Percentiles rank a stretch among this genome's conserved stretches.
phyloP scores from a whole-genome alignment of 1,140 invertebrate species.

The Mesaphorura yosii region DNA sequence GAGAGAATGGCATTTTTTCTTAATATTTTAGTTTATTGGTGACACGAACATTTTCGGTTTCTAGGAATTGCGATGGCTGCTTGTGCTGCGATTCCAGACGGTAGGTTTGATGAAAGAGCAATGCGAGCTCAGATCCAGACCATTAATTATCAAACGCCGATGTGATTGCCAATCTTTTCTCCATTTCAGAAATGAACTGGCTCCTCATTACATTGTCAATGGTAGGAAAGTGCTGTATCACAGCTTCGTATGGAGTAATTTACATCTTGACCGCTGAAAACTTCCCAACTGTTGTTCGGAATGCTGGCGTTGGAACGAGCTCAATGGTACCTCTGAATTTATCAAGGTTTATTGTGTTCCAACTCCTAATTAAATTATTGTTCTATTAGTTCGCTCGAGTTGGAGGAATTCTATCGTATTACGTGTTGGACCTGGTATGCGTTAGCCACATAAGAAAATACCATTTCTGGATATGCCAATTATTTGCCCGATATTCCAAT shows the following conservation, averaged over 20 bases:
- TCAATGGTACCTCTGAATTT: too few relatives aligned
- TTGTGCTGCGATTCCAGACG: slow-evolving; percentile 17
- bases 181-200: slow-evolving; percentile 44
- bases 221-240: slow-evolving; percentile 69
- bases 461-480: background rate
- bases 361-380: too few relatives aligned
- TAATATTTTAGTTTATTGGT: background rate
- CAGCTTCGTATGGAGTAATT: slow-evolving; percentile 63
- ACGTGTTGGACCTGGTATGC: slow-evolving; percentile 50
- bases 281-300: slow-evolving; percentile 66
- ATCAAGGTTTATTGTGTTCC: too few relatives aligned
- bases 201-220: slow-evolving; percentile 57
- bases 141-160: slow-evolving; percentile 10
- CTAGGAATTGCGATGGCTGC: slow-evolving; percentile 5
- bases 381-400: slow-evolving; percentile 62
- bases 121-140: too few relatives aligned
- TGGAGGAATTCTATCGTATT: slow-evolving; percentile 63
- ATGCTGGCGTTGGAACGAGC: slow-evolving; percentile 38
- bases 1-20: background rate
- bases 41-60: background rate
- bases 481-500: background rate
- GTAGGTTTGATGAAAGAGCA: slow-evolving; percentile 6
- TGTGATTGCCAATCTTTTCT: slow-evolving; percentile 10
- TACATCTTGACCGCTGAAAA: slow-evolving; percentile 72
- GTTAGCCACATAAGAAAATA: background rate